phyloP scores from a whole-genome alignment of 2,797 vertebrate genomes.

The Onychomys arenicola region DNA sequence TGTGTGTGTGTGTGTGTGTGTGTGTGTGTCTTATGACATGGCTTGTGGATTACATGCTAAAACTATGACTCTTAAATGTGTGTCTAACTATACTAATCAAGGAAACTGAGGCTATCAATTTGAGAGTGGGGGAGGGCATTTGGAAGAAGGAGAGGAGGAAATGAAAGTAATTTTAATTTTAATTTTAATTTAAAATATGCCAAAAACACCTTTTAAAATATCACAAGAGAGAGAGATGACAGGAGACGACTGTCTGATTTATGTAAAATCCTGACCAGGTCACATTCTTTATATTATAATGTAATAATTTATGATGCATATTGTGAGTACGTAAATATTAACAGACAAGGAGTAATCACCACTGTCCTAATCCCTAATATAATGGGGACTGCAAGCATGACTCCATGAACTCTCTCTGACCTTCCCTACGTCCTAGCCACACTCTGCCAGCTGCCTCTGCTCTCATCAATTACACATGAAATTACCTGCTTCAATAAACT shows the following conservation, averaged over 20 bases:
- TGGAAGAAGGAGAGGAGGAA: not conserved
- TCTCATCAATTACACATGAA: not conserved
- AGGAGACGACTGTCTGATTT: not conserved
- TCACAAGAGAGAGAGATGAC: not conserved
- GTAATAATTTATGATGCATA: not conserved
- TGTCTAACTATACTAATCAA: not conserved
- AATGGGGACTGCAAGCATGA: not conserved
- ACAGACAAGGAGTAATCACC: not conserved
- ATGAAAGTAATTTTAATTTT: not conserved
- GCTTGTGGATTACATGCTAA: slow-evolving; percentile 28
- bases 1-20: not conserved
- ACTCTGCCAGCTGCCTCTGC: not conserved
- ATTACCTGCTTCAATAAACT: not conserved
- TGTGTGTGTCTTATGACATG: not conserved
- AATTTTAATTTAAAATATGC: not conserved
- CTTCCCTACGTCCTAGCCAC: not conserved
- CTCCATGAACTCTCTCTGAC: not conserved
- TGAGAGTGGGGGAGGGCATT: not conserved
- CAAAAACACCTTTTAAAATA: not conserved
- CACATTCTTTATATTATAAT: not conserved
- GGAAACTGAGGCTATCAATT: not conserved
- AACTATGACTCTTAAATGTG: not conserved
- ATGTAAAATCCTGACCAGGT: not conserved
- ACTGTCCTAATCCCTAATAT: no score
- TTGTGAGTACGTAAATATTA: not conserved